Evolutionary conservation across 2,888 invertebrate species (phyloP).

Genomic region (Autographa pulchrina): DNA sequence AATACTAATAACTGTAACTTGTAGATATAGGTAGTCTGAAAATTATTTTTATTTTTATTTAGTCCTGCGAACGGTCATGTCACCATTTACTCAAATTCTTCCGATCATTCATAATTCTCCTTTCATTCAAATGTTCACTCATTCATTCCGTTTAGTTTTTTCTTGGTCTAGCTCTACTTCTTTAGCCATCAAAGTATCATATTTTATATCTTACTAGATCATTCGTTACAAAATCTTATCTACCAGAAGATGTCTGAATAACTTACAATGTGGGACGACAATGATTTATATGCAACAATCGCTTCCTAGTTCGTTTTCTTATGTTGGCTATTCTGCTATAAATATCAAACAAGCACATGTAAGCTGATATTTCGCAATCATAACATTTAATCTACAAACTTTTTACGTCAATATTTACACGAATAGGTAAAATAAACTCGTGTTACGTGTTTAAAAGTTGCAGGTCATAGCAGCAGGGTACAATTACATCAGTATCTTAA

Average conservation of each 20-base stretch:
- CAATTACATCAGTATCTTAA: constrained; percentile 54
- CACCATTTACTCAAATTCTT: too few relatives aligned
- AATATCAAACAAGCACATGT: not conserved
- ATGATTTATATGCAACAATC: not conserved
- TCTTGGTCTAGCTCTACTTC: too few relatives aligned
- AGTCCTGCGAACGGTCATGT: too few relatives aligned
- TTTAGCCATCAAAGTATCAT: too few relatives aligned
- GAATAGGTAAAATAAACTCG: not conserved
- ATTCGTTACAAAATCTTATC: constrained; percentile 1
- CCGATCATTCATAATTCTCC: too few relatives aligned
- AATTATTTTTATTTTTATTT: too few relatives aligned
- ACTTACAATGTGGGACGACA: not conserved
- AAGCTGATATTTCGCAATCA: not conserved
- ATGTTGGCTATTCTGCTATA: not conserved
- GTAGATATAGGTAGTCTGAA: too few relatives aligned
- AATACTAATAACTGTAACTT: too few relatives aligned
- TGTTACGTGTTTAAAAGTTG: constrained; percentile 36
- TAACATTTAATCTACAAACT: not conserved
- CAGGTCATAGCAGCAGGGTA: constrained; percentile 44
- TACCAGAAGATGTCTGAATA: not conserved
- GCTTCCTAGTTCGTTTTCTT: not conserved
- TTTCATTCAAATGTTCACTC: too few relatives aligned
- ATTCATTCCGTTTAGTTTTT: too few relatives aligned
- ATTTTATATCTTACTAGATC: not conserved
- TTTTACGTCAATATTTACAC: too few relatives aligned